Evolutionary conservation across 2,797 vertebrate species (phyloP), one percentile per base, ranked within the genome.

Genomic region (Sebastolobus altivelis): DNA sequence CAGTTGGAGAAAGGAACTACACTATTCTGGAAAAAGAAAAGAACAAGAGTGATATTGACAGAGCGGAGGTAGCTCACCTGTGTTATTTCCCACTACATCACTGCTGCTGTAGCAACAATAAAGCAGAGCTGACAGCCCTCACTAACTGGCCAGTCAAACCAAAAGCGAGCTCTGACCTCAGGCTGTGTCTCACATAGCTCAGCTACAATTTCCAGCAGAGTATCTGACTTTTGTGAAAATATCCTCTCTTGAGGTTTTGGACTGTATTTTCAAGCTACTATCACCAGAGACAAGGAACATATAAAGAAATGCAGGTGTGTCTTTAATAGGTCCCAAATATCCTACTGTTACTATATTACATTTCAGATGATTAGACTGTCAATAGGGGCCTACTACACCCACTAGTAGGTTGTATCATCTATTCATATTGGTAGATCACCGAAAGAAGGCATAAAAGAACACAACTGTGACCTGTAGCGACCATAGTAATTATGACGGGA

Each of bases 41-140:
- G 12, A 22, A 63, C 5, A 5, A 20, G 43, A 77, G 52, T 58
- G 35, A 49, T 67, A 46, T 58, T 56, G 59, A 61, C 27, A 58
- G 76, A 65, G 35, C 13, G n/a, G 31, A 72, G 33, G 40, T 10
- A 46, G 35, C 65, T 54, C 67, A 72, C 37, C 77, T 72, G 16
- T 67, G 78, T 80, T 68, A 79, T 63, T 59, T 35, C 65, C 72
- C 72, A 11, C 49, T 40, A 43, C 73, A 73, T 83, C 78, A n/a
- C 66, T 40, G 70, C 71, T 31, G 55, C 77, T 13, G 66, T 33
- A 58, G 76, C 68, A 54, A 77, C 66, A 75, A 77, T 78, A 75
- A 80, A 87, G 58, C 67, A 0, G 35, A 82, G 77, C 77, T 82
- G 87, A 91, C 79, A 73, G 81, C 72, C 73, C 65, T 72, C 74